Conservation (phyloP, 2,797 vertebrate genomes). For the Labeo calbasu region DNA sequence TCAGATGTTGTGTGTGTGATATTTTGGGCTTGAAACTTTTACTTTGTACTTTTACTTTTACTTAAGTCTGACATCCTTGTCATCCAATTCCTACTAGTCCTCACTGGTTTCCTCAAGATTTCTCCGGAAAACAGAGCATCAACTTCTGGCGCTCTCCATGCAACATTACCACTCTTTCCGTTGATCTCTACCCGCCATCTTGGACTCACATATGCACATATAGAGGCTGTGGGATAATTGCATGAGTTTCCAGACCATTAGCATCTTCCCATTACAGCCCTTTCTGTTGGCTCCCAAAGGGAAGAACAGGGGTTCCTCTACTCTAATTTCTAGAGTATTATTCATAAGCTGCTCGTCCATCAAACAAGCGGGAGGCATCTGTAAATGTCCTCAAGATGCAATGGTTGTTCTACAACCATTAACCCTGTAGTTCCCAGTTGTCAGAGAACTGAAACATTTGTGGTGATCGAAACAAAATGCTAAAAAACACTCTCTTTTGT, state of each 20-base stretch:
- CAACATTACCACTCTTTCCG: conserved; percentile 52
- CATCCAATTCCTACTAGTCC: neutral
- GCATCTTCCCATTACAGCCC: conserved; percentile 37
- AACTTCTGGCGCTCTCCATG: conserved; percentile 38
- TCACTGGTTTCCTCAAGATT: conserved; percentile 34
- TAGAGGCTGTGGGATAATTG: conserved; percentile 58
- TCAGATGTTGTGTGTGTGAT: neutral
- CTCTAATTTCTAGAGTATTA: conserved; percentile 9
- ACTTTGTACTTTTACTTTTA: neutral
- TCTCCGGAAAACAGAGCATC: conserved; percentile 15
- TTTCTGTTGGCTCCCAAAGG: conserved; percentile 35
- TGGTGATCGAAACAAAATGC: neutral
- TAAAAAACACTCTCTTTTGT: neutral
- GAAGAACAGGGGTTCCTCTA: conserved; percentile 37
- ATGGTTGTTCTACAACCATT: neutral
- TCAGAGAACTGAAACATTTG: neutral
- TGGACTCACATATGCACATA: conserved; percentile 56
- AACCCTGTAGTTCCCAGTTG: neutral
- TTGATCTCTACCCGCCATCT: conserved; percentile 28
- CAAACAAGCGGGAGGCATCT: neutral
- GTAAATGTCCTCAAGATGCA: conserved; percentile 10
- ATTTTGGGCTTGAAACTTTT: neutral
- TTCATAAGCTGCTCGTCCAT: conserved; percentile 29
- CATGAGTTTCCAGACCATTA: conserved; percentile 56
- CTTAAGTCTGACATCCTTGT: neutral